phyloP scores from a whole-genome alignment of 2,113 vertebrate genomes.

The Mormyrus lacerda region DNA sequence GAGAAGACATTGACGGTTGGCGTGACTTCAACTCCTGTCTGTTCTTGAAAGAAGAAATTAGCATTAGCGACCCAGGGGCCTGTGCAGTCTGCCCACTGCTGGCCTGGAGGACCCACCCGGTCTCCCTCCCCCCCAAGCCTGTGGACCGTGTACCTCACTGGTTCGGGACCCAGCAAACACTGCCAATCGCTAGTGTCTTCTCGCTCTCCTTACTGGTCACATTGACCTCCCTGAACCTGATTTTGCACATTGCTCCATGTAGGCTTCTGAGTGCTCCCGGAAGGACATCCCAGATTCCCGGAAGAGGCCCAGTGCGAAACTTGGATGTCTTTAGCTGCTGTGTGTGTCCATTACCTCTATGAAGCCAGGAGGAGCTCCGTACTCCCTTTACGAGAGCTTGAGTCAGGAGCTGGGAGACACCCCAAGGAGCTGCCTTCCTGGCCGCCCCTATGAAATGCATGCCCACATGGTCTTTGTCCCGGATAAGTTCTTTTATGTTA shows the following conservation, averaged over 20 bases:
- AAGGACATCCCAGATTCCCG: constrained; percentile 16
- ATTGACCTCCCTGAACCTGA: constrained; percentile 28
- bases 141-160: not conserved
- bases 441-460: constrained; percentile 13
- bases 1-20: not conserved
- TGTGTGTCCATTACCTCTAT: constrained; percentile 59
- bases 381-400: constrained; percentile 18
- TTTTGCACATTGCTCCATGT: constrained; percentile 27
- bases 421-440: not conserved
- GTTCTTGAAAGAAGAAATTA: not conserved
- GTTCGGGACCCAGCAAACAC: constrained; percentile 13
- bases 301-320: constrained; percentile 29
- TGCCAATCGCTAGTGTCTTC: constrained; percentile 14
- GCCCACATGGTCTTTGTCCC: constrained; percentile 35
- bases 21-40: not conserved
- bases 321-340: constrained; percentile 51
- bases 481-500: constrained; percentile 28
- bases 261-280: constrained; percentile 9
- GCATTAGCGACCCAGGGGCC: not conserved
- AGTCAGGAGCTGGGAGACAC: not conserved
- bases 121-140: not conserved
- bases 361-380: constrained; percentile 12
- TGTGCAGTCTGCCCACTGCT: not conserved
- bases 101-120: not conserved
- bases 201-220: constrained; percentile 28